Conservation (phyloP, 2,113 vertebrate species). For the Platichthys stellatus region DNA sequence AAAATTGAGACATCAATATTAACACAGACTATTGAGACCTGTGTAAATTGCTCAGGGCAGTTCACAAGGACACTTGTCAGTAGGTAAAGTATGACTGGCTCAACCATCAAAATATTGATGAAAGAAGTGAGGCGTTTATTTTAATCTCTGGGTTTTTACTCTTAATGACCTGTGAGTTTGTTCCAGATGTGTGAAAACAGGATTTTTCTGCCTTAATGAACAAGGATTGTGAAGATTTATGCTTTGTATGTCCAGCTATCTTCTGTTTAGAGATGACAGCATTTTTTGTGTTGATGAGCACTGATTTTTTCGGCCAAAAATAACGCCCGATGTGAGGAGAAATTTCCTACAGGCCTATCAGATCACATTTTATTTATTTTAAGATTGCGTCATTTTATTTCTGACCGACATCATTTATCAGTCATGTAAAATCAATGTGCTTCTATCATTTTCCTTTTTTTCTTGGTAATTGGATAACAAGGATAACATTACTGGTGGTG, state of each 20-base stretch:
- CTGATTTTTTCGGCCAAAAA: background rate
- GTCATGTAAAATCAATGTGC: constrained; percentile 28
- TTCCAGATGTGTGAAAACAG: background rate
- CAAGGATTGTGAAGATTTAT: no score
- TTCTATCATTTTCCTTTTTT: constrained; percentile 14
- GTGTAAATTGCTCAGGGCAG: background rate
- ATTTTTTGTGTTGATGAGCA: background rate
- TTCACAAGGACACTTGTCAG: background rate
- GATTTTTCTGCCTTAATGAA: no score
- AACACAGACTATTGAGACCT: background rate
- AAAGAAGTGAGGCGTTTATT: constrained; percentile 9
- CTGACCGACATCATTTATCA: constrained; percentile 32
- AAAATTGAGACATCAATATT: no score
- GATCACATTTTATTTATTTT: constrained; percentile 8
- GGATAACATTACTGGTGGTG: constrained; percentile 52
- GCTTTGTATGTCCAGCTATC: no score
- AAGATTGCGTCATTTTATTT: constrained; percentile 77
- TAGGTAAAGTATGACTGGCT: background rate
- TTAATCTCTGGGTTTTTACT: background rate
- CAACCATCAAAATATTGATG: constrained; percentile 9
- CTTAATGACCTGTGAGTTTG: background rate
- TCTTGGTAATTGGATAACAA: constrained; percentile 28
- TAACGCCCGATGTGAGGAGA: background rate
- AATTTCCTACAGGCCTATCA: background rate
- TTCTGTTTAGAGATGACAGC: no score